Conservation (phyloP, 2,113 vertebrate species). For the Rhagologus leucostigma region DNA sequence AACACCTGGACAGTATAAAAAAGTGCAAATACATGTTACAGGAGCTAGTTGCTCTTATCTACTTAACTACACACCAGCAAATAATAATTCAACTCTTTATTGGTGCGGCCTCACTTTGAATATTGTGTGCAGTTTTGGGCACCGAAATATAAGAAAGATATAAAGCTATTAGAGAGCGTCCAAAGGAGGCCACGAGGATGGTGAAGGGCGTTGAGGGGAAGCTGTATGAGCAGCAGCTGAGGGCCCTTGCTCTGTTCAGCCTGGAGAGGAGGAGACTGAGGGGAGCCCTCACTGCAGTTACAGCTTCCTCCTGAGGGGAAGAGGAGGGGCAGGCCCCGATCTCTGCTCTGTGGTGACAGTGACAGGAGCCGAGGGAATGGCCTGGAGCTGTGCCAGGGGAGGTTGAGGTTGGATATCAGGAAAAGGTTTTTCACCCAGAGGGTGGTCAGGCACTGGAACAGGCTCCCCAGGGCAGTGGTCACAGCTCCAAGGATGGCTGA, state of each 20-base stretch:
- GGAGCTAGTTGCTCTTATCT: not conserved
- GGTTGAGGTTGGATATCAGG: fast-evolving
- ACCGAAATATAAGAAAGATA: not conserved
- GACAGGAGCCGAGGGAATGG: not conserved
- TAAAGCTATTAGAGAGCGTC: not conserved
- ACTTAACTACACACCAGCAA: not conserved
- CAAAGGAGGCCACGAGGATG: not conserved
- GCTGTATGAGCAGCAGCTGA: fast-evolving
- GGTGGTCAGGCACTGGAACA: fast-evolving
- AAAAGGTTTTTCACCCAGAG: not conserved
- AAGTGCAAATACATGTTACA: not conserved
- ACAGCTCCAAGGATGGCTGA: fast-evolving
- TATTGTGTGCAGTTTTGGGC: not conserved
- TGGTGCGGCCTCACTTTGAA: fast-evolving
- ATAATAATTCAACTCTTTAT: not conserved
- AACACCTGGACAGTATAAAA: not conserved
- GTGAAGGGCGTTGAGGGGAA: not conserved
- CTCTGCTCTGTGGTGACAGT: not conserved
- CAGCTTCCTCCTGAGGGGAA: fast-evolving
- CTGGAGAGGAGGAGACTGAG: not conserved
- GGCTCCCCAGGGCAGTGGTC: not conserved
- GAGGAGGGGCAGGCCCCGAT: not conserved
- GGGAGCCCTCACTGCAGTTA: not conserved
- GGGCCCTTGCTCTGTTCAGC: not conserved
- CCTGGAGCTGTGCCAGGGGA: fast-evolving